Conservation (phyloP, 2,888 invertebrate genomes). For the Leucania comma region DNA sequence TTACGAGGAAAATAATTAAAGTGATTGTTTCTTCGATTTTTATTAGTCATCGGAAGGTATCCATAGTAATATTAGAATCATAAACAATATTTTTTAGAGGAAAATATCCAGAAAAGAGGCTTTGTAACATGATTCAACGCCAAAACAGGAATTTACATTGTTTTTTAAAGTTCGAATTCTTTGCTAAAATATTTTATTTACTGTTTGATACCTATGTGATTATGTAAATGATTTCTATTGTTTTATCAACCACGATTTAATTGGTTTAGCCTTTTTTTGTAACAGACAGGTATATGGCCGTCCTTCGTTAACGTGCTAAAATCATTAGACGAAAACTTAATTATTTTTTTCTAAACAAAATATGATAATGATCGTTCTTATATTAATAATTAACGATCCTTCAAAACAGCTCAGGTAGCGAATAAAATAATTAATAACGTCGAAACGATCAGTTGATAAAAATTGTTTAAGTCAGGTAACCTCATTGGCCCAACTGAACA, state of each 20-base stretch:
- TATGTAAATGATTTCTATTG: slow-evolving; percentile 41
- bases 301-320: slow-evolving; percentile 3
- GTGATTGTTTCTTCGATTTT: not conserved
- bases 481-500: slow-evolving; percentile 29
- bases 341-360: slow-evolving; percentile 2
- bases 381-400: slow-evolving; percentile 10
- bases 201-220: slow-evolving; percentile 19
- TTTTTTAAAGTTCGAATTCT: slow-evolving; percentile 8
- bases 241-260: slow-evolving; percentile 29
- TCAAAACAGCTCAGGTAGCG: slow-evolving; percentile 14
- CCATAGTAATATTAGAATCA: not conserved
- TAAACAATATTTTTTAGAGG: not conserved
- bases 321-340: slow-evolving; percentile 1
- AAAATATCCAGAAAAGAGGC: slow-evolving; percentile 1
- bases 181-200: not conserved
- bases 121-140: not conserved
- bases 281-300: not conserved
- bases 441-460: not conserved
- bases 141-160: not conserved
- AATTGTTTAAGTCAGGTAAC: slow-evolving; percentile 17
- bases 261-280: slow-evolving; percentile 15
- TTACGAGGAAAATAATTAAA: slow-evolving; percentile 19
- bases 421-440: slow-evolving; percentile 12
- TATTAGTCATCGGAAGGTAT: slow-evolving; percentile 15
- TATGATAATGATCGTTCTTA: slow-evolving; percentile 10